Evolutionary conservation across 2,888 invertebrate species (phyloP).

Genomic region (Syrista parreyssii): DNA sequence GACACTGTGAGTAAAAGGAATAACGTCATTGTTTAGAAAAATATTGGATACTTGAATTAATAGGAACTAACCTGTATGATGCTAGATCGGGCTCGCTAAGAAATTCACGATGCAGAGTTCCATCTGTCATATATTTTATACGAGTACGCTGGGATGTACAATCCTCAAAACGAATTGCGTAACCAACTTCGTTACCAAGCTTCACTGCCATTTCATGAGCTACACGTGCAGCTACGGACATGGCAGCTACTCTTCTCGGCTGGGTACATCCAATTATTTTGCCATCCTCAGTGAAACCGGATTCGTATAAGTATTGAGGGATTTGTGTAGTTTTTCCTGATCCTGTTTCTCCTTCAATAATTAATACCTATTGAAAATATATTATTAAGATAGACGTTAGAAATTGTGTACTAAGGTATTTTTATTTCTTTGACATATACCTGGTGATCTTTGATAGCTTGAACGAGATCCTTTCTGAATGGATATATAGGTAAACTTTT

Average conservation of each 20-base stretch:
- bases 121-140: conserved; percentile 99
- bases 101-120: conserved; percentile 96
- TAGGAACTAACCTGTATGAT: conserved; percentile 75
- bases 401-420: background rate
- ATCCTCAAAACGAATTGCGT: conserved; percentile 97
- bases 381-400: background rate
- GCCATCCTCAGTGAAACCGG: conserved; percentile 85
- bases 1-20: conserved; percentile 72
- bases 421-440: conserved; percentile 55
- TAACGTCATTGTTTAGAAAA: background rate
- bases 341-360: conserved; percentile 98
- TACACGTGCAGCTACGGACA: conserved; percentile 99
- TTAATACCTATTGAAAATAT: conserved; percentile 73
- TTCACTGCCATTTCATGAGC: conserved; percentile 98
- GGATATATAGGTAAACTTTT: conserved; percentile 94
- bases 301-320: conserved; percentile 96
- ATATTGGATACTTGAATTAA: background rate
- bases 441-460: conserved; percentile 91
- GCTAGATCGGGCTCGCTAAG: conserved; percentile 96
- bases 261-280: conserved; percentile 97
- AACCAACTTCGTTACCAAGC: conserved; percentile 91
- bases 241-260: conserved; percentile 97
- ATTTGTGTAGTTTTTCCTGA: conserved; percentile 99
- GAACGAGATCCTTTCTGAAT: conserved; percentile 88
- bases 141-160: conserved; percentile 97